Evolutionary conservation across 1,140 invertebrate genomes (phyloP).

Genomic region (Rhysida immarginata): DNA sequence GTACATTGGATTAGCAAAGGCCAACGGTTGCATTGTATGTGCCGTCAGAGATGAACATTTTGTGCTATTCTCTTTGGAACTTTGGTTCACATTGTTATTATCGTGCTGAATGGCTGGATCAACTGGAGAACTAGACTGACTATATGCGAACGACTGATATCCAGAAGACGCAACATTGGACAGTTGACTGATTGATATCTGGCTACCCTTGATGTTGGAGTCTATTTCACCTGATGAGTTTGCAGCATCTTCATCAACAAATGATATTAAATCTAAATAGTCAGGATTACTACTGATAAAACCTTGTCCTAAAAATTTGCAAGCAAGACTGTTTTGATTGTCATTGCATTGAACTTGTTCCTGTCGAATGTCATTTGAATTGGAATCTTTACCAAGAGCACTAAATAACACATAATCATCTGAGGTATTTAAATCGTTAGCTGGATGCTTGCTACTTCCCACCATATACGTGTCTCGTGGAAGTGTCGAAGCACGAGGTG

Average conservation of each 20-base stretch:
- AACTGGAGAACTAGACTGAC: constrained; percentile 75
- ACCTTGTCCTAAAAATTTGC: neutral
- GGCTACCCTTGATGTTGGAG: constrained; percentile 40
- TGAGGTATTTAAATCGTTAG: constrained; percentile 24
- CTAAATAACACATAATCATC: constrained; percentile 30
- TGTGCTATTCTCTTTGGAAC: constrained; percentile 12
- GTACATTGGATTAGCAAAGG: constrained; percentile 76
- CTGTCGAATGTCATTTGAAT: constrained; percentile 38
- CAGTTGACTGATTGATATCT: constrained; percentile 59
- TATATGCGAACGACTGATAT: constrained; percentile 80
- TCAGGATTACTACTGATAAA: constrained; percentile 16
- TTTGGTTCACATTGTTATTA: constrained; percentile 26
- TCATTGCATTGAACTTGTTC: constrained; percentile 35
- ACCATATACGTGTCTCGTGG: constrained; percentile 45
- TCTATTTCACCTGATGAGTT: constrained; percentile 30
- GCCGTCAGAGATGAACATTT: constrained; percentile 15
- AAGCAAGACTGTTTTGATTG: neutral
- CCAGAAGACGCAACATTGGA: constrained; percentile 72
- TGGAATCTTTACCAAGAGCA: constrained; percentile 16
- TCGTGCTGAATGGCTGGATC: constrained; percentile 40
- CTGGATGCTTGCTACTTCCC: constrained; percentile 26
- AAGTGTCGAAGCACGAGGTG: constrained; percentile 40
- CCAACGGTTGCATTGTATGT: constrained; percentile 42
- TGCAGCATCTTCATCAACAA: constrained; percentile 41
- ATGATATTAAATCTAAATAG: constrained; percentile 36